Evolutionary conservation across 37 sponge, comb jelly and placozoan species (phyloP), one percentile per base, ranked within the genome.

Genomic region (Petrosia ficiformis): DNA sequence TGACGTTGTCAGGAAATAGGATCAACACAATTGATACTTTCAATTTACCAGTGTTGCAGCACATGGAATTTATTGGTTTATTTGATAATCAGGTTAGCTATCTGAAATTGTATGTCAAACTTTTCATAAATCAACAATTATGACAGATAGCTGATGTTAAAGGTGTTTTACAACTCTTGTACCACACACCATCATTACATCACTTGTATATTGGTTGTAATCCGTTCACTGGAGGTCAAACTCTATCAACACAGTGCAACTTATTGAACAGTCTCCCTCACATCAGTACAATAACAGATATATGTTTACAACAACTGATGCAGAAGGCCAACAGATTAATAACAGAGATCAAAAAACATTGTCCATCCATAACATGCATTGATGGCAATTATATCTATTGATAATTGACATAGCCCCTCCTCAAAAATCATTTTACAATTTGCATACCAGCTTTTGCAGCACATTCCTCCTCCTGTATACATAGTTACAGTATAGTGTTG

Each of bases 81-180:
- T 71, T 71, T 40, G 42, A 63, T 43, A 80, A 80, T 41, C 59
- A 71, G 80, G 80, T 80, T 56, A 40, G 42, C 39, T 1, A 21
- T 24, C 32, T 40, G 22, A 58, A 26, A 26, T 26, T 24, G 11
- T n/a, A 44, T 52, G 5, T 5, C 3, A 21, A 42, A 29, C n/a
- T 29, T 4, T 26, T 11, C 56, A 21, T 74, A 22, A 21, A 0
- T 35, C 25, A 4, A 29, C 57, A 59, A 1, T 16, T 28, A 39
- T 28, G 34, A 39, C 68, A 77, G 68, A 35, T 77, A 4, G 36
- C 43, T 37, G 67, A 77, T 77, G 48, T 73, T 22, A 24, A 52
- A 28, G 16, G 21, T 2, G 68, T 77, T 2, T 68, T 43, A 10
- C 33, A 65, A 24, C 2, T 77, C 54, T 1, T 65, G 24, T 24